Base-by-base conservation (phyloP, 2,797 vertebrate species). In the Schizopygopsis malacanthus region DNA sequence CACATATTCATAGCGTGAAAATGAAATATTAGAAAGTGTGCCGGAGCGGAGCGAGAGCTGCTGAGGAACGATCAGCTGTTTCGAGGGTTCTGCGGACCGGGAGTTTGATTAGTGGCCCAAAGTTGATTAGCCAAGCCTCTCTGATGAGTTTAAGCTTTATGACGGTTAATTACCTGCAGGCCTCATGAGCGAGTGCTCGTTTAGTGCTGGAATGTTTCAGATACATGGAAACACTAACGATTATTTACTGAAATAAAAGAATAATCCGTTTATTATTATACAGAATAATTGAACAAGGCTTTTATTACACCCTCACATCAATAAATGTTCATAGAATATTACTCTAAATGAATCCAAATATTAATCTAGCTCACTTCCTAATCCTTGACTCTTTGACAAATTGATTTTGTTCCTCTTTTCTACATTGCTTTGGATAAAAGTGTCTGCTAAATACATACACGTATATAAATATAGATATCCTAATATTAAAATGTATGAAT, bases 121-220 rank as follows among this genome's bases (percentile, higher is more conserved):
- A 88, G 86, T 91, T 92, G 83, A 92, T 89, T 87, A 90, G 87
- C 59, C 33, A 28, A 28, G 37, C 70, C 85, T 87, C 82, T 86
- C 37, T 73, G 71, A 73, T 39, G 52, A 77, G 37, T 56, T 56
- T 56, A 91, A 88, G 89, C 84, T 85, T 83, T 92, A 89, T 79
- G 88, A 88, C 82, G 87, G 89, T 89, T 90, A 87, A 89, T 89
- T 81, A 88, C 71, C 82, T 18, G 69, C 43, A 16, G 13, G 25
- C 47, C 72, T 82, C 78, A 9, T 81, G 67, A 20, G 47, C n/a
- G 41, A 37, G 16, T 25, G 75, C 47, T 41, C 39, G 28, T 87
- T 81, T 39, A n/a, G 56, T 45, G 28, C 22, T 43, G 52, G 37
- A 37, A 47, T 81, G 33, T 59, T 82, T 85, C 72, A 56, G 65